A percentile compares a stretch with the other conserved stretches of the same genome.
phyloP scores from a whole-genome alignment of 2,888 invertebrate genomes.

The Dermolepida albohirtum region DNA sequence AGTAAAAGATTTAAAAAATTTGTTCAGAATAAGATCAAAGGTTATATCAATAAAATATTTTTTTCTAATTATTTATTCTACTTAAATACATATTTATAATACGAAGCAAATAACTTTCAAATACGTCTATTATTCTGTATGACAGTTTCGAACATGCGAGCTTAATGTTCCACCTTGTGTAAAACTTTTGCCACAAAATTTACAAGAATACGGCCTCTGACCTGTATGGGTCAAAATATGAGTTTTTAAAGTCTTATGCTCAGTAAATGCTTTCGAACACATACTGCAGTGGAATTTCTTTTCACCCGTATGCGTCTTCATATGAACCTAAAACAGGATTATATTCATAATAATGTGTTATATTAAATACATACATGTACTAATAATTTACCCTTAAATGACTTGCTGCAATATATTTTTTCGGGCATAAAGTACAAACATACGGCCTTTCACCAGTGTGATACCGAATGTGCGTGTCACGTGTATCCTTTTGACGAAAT shows the following conservation, averaged over 20 bases:
- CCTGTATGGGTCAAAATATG: slow-evolving; percentile 60
- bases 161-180: slow-evolving; percentile 53
- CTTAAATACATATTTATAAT: too few relatives aligned
- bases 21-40: too few relatives aligned
- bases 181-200: slow-evolving; percentile 57
- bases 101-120: too few relatives aligned
- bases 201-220: slow-evolving; percentile 57
- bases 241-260: slow-evolving; percentile 57
- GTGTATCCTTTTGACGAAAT: slow-evolving; percentile 62
- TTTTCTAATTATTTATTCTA: too few relatives aligned
- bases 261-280: slow-evolving; percentile 59
- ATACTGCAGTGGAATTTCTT: slow-evolving; percentile 58
- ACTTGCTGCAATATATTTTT: slow-evolving; percentile 62
- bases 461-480: slow-evolving; percentile 63
- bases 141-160: slow-evolving; percentile 49
- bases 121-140: slow-evolving; percentile 12
- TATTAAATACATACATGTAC: neutral
- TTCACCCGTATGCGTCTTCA: slow-evolving; percentile 58
- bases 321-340: slow-evolving; percentile 56
- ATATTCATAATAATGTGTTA: neutral
- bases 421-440: slow-evolving; percentile 60
- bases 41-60: too few relatives aligned
- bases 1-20: too few relatives aligned
- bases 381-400: slow-evolving; percentile 58
- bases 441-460: slow-evolving; percentile 63